Conservation (phyloP, 1,140 invertebrate genomes). For the Drosophila nebulosa region DNA sequence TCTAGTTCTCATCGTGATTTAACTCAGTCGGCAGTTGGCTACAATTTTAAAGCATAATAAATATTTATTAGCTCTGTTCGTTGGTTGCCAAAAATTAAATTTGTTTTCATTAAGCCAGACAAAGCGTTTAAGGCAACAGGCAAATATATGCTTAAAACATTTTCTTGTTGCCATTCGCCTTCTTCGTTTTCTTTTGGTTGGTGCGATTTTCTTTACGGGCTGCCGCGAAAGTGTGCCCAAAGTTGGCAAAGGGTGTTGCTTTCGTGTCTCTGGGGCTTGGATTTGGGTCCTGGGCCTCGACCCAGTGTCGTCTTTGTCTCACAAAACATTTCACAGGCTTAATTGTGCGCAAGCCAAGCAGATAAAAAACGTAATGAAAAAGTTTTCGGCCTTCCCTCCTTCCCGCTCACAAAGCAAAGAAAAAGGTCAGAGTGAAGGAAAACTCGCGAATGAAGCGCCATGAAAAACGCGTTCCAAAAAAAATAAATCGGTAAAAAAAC, state of each 20-base stretch:
- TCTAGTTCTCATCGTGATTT: not conserved
- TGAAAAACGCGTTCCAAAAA: conserved; percentile 53
- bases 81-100: conserved; percentile 67
- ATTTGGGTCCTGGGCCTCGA: not conserved
- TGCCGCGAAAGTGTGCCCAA: conserved; percentile 51
- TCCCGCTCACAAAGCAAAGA: not conserved
- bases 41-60: conserved; percentile 49
- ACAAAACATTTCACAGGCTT: conserved; percentile 70
- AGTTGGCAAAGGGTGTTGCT: conserved; percentile 65
- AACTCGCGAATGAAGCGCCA: conserved; percentile 6
- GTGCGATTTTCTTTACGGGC: not conserved
- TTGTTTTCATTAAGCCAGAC: conserved; percentile 71
- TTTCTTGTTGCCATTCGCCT: conserved; percentile 4
- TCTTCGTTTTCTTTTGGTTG: not conserved
- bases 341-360: conserved; percentile 71
- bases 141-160: conserved; percentile 43
- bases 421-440: not conserved
- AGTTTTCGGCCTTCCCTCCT: conserved; percentile 43
- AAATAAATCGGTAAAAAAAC: conserved; percentile 40
- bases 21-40: not conserved
- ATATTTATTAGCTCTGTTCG: conserved; percentile 63
- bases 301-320: conserved; percentile 26
- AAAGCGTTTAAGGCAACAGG: conserved; percentile 55
- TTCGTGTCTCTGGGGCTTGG: conserved; percentile 27
- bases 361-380: conserved; percentile 72